phyloP scores from a whole-genome alignment of 2,113 vertebrate genomes.

The Charina bottae region DNA sequence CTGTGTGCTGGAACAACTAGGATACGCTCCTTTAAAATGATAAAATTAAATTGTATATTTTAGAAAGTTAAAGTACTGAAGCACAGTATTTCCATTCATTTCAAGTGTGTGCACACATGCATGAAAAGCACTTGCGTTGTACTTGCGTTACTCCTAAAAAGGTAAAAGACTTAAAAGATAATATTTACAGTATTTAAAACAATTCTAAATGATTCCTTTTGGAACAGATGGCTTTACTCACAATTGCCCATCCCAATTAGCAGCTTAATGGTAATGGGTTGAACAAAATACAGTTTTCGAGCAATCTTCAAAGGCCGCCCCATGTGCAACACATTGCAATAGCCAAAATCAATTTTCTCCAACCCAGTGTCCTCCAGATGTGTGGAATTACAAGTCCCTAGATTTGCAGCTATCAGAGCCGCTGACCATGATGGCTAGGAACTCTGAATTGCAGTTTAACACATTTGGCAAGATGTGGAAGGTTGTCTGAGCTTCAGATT shows the following conservation, averaged over 20 bases:
- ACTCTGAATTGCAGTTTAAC: neutral
- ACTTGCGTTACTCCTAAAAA: neutral
- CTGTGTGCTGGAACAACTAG: constrained; percentile 82
- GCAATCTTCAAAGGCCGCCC: neutral
- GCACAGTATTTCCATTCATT: neutral
- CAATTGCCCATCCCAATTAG: neutral
- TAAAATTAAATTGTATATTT: constrained; percentile 53
- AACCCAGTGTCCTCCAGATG: neutral
- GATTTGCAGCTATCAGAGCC: neutral
- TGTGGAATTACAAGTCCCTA: neutral
- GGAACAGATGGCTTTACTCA: no score
- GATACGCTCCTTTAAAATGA: constrained; percentile 82
- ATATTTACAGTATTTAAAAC: neutral
- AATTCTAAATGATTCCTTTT: neutral
- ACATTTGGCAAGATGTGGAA: neutral
- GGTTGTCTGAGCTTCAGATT: neutral
- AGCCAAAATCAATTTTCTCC: neutral
- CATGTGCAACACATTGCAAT: neutral
- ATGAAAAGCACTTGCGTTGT: neutral
- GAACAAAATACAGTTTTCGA: neutral
- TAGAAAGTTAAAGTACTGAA: constrained; percentile 15
- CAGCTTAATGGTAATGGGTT: neutral
- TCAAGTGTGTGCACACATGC: no score
- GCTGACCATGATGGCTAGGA: neutral
- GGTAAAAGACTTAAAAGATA: neutral